Percentiles rank a stretch among this genome's conserved stretches.
Evolutionary conservation across 2,797 vertebrate species (phyloP).

Genomic region (Diglossa cyanea): DNA sequence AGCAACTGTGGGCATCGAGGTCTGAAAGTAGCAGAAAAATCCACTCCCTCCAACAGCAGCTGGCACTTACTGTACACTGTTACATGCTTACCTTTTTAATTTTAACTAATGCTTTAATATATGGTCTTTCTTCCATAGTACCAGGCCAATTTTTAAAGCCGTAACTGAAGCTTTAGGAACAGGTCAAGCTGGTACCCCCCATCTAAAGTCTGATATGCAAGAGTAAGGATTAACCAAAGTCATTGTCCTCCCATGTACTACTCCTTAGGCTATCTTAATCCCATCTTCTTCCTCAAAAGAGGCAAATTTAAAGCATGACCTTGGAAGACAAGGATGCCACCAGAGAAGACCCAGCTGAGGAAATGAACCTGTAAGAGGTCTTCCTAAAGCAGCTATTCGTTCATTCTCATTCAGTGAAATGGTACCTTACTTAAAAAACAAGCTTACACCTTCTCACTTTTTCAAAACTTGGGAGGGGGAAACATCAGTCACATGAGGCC

Average conservation of each 20-base stretch:
- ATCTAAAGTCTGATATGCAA: not conserved
- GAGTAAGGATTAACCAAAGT: conserved; percentile 41
- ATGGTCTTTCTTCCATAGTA: conserved; percentile 29
- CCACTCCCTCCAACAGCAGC: conserved; percentile 5
- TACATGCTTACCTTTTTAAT: conserved; percentile 19
- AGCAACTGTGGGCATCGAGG: conserved; percentile 38
- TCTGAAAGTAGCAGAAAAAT: conserved; percentile 51
- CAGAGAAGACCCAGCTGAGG: not conserved
- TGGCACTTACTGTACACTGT: conserved; percentile 13
- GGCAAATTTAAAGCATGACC: not conserved
- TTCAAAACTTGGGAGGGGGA: not conserved
- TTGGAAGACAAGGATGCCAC: not conserved
- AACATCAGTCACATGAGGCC: not conserved
- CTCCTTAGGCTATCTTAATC: not conserved
- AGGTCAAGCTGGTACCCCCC: not conserved
- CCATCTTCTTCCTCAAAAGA: not conserved
- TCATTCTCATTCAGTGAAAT: not conserved
- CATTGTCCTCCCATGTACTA: conserved; percentile 1
- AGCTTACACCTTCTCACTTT: not conserved
- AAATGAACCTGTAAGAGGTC: not conserved
- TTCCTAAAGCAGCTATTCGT: not conserved
- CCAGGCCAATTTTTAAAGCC: conserved; percentile 47
- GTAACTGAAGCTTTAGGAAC: conserved; percentile 45
- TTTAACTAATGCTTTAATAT: conserved; percentile 32
- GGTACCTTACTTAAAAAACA: not conserved